Evolutionary conservation across 2,797 vertebrate species (phyloP), one percentile per base, ranked within the genome.

Genomic region (Neosilurus hyrtlii): DNA sequence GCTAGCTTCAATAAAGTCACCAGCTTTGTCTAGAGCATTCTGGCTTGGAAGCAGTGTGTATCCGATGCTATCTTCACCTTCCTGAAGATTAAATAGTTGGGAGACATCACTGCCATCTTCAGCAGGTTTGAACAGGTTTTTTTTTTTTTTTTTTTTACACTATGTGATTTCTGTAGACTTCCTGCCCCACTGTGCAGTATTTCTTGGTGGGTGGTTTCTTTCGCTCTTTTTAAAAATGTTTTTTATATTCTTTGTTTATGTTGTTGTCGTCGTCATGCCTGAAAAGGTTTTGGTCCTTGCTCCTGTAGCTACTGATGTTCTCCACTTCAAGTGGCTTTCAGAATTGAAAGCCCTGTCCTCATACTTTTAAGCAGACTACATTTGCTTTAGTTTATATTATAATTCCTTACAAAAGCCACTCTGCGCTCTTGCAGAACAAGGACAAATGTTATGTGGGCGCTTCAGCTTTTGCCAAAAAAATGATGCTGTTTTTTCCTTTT

Each of bases 401-500:
- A 83, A 85, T 81, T 86, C 78, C 81, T 56, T 57, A 66, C 8
- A 71, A 54, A 86, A 86, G 71, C 73, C 81, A 82, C 54, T 83
- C 30, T 73, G 82, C 73, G 82, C 83, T 85, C 83, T 88, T 35
- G 52, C 83, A 66, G 84, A 90, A 86, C 90, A 88, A 57, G 30
- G 73, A 35, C 1, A 6, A 82, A 86, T 87, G 83, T 84, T 87
- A 86, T 87, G 77, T 68, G 81, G 81, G 22, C 30, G 62, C 71
- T 14, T 57, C 61, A 54, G 37, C 57, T 71, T 52, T 71, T 83
- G 82, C 80, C 85, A 30, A 30, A 89, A 77, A 89, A 85, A 84
- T 80, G 35, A 84, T 83, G 83, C 83, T 87, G 84, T 86, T 80
- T 87, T 77, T 85, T 89, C 87, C 88, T 81, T 78, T 78, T 86